phyloP scores from a whole-genome alignment of 1,140 invertebrate genomes.

The Neodiprion lecontei region DNA sequence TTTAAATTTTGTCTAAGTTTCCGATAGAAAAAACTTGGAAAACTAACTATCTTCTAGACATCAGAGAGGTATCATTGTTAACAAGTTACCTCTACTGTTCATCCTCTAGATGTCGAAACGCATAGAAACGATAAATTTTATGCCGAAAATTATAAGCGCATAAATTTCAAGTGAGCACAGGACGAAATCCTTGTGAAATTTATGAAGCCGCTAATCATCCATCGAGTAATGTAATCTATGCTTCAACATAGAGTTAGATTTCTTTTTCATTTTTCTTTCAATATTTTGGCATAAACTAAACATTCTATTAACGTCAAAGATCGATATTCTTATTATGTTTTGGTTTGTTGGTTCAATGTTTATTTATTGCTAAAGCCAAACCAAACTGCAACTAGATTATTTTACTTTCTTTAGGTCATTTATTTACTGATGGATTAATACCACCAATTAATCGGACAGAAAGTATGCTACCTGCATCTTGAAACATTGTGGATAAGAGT shows the following conservation, averaged over 20 bases:
- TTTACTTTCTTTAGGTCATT: not conserved
- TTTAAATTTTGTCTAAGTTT: conserved; percentile 1
- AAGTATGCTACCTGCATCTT: not conserved
- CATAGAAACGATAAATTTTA: not conserved
- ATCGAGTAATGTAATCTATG: not conserved
- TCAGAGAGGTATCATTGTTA: not conserved
- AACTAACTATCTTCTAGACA: conserved; percentile 4
- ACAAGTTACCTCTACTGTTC: not conserved
- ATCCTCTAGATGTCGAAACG: conserved; percentile 7
- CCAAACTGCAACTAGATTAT: not conserved
- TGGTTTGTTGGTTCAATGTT: not conserved
- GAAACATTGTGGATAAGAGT: not conserved
- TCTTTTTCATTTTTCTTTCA: conserved; percentile 2
- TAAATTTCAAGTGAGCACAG: not conserved
- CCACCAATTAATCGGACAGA: not conserved
- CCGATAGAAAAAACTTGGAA: not conserved
- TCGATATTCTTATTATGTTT: not conserved
- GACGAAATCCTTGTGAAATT: not conserved
- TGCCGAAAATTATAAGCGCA: not conserved
- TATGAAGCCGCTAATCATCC: not conserved
- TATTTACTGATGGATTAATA: not conserved
- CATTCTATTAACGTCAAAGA: not conserved
- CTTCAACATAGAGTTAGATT: not conserved
- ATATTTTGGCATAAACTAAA: not conserved
- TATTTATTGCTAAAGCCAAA: not conserved